phyloP scores from a whole-genome alignment of 2,888 invertebrate genomes.

The Callyntrura guangdongensis region DNA sequence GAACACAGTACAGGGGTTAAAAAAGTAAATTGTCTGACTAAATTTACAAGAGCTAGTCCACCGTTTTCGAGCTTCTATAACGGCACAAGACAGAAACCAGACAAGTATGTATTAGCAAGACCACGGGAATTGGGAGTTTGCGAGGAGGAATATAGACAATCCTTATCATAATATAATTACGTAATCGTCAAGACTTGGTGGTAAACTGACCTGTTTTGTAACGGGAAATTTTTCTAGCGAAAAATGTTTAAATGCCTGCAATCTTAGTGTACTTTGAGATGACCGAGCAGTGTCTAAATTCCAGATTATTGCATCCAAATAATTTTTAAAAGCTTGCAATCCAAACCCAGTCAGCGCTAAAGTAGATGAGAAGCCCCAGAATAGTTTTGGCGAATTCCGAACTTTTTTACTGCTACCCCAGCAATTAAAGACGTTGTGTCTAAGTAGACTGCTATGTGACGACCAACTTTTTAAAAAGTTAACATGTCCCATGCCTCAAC shows the following conservation, averaged over 20 bases:
- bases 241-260: neutral
- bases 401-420: constrained; percentile 23
- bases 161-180: too few species aligned
- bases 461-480: neutral
- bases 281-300: too few species aligned
- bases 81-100: neutral
- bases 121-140: too few species aligned
- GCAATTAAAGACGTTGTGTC: neutral
- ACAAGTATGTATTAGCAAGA: too few species aligned
- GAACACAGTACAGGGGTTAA: constrained; percentile 40
- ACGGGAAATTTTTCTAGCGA: neutral
- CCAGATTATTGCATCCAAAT: too few species aligned
- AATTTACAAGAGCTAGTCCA: neutral
- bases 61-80: neutral
- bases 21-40: neutral
- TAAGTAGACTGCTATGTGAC: neutral
- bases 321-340: too few species aligned
- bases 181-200: neutral
- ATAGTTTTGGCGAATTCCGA: constrained; percentile 2
- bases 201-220: neutral
- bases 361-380: constrained; percentile 41
- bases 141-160: too few species aligned
- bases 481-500: neutral
- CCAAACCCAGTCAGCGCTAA: neutral
- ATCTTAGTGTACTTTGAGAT: too few species aligned